Conservation (phyloP, 1,140 invertebrate species). For the Magallana gigas region DNA sequence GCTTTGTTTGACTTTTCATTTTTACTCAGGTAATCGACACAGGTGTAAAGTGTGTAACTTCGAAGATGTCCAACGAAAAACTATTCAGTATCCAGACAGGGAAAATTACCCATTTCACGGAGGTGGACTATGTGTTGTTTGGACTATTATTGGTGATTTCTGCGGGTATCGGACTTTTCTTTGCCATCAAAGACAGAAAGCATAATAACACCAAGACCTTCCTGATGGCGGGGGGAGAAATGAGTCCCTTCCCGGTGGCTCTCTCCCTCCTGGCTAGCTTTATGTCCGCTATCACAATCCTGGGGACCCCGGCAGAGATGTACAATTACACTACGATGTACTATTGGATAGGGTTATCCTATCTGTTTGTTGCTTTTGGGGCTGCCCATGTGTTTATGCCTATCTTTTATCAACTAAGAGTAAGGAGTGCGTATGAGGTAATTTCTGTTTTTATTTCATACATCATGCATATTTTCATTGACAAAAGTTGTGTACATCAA, state of each 20-base stretch:
- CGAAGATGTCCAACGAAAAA: constrained; percentile 29
- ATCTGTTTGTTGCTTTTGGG: constrained; percentile 68
- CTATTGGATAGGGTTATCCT: constrained; percentile 69
- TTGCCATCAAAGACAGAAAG: constrained; percentile 89
- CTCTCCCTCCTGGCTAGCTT: constrained; percentile 83
- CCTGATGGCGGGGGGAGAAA: constrained; percentile 87
- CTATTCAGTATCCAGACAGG: constrained; percentile 67
- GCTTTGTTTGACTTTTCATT: background rate
- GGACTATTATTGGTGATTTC: constrained; percentile 63
- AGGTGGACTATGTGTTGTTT: constrained; percentile 66
- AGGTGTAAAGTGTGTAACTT: background rate
- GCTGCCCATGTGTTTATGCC: constrained; percentile 74
- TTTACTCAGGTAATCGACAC: background rate
- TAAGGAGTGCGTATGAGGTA: constrained; percentile 78
- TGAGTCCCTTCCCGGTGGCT: constrained; percentile 81
- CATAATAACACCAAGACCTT: constrained; percentile 92
- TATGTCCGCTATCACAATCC: constrained; percentile 92
- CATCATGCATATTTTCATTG: background rate
- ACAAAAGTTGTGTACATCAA: too few relatives aligned
- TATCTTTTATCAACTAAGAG: constrained; percentile 74
- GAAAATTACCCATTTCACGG: constrained; percentile 51
- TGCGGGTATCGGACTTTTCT: constrained; percentile 88
- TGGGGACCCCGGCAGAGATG: constrained; percentile 92
- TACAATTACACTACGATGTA: constrained; percentile 81
- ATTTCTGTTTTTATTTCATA: constrained; percentile 1